phyloP scores from a whole-genome alignment of 2,113 vertebrate species.

The Genyomyrus donnyi region DNA sequence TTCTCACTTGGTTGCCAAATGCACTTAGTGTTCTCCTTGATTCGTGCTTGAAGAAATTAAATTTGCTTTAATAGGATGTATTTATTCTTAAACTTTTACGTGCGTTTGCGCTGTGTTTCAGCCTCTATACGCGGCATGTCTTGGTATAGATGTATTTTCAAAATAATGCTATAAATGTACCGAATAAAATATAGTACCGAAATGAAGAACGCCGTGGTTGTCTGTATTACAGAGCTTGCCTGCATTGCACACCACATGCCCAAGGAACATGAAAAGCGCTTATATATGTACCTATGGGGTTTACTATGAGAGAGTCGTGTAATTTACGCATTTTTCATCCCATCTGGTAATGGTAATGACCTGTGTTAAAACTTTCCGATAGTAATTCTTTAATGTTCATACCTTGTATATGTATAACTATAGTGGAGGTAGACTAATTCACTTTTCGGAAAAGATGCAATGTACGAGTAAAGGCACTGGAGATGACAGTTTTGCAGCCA shows the following conservation, averaged over 20 bases:
- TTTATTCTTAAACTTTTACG: constrained; percentile 19
- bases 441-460: neutral
- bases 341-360: neutral
- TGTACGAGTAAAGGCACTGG: neutral
- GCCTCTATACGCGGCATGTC: neutral
- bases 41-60: neutral
- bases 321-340: neutral
- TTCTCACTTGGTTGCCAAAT: neutral
- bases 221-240: neutral
- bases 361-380: neutral
- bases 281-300: neutral
- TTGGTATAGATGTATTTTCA: constrained; percentile 19
- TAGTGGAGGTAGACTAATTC: neutral
- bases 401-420: neutral
- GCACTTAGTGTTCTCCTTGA: neutral
- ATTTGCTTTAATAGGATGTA: constrained; percentile 13
- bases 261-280: neutral
- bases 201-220: neutral
- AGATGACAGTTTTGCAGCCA: neutral
- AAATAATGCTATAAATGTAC: constrained; percentile 18
- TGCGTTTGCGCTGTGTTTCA: constrained; percentile 21
- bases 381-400: neutral
- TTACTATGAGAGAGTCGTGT: neutral
- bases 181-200: constrained; percentile 15
- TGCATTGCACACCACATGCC: neutral